phyloP scores from a whole-genome alignment of 2,113 vertebrate genomes.

The Australoheros scitulus region DNA sequence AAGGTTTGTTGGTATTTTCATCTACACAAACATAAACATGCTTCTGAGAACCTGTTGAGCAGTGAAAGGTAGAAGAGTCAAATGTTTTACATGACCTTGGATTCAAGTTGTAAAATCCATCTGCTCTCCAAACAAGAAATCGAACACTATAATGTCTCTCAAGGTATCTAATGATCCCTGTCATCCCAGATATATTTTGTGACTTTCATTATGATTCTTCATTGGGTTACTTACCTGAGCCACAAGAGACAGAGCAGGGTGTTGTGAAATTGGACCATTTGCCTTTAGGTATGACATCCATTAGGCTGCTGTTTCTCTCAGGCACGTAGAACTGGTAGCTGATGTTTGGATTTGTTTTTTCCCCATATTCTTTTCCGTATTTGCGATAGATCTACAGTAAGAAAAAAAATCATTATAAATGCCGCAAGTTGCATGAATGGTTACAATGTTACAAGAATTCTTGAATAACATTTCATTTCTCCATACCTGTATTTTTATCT shows the following conservation, averaged over 20 bases:
- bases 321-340: slow-evolving; percentile 86
- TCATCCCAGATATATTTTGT: background rate
- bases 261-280: slow-evolving; percentile 78
- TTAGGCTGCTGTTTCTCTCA: slow-evolving; percentile 15
- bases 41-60: slow-evolving; percentile 76
- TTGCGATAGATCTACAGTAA: slow-evolving; percentile 86
- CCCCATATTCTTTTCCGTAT: slow-evolving; percentile 88
- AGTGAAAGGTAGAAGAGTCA: background rate
- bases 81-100: background rate
- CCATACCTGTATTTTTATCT: slow-evolving; percentile 87
- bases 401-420: background rate
- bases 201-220: background rate
- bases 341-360: slow-evolving; percentile 86
- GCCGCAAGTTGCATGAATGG: background rate
- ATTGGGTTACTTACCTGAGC: slow-evolving; percentile 81
- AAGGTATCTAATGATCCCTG: background rate
- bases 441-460: background rate
- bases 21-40: slow-evolving; percentile 82
- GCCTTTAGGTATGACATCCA: slow-evolving; percentile 44
- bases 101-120: background rate
- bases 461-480: background rate
- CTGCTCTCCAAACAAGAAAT: background rate
- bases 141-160: background rate
- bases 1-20: slow-evolving; percentile 52
- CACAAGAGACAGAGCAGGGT: slow-evolving; percentile 89